Conservation (phyloP, 2,888 invertebrate species). For the Oxyscelio sp. region DNA sequence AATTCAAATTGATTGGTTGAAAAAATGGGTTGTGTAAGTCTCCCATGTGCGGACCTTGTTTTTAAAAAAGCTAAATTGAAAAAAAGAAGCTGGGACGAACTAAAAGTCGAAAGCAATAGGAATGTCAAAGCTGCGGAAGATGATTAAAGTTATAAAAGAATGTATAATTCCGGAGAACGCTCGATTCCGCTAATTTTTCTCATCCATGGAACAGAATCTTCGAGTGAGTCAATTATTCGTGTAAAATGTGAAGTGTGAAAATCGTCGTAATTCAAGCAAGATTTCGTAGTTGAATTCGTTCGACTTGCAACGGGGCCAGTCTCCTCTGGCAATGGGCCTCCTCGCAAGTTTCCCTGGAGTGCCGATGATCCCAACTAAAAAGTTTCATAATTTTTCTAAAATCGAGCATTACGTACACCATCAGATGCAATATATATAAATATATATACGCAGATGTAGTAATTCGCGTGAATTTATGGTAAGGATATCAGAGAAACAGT, state of each 20-base stretch:
- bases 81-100: too few species aligned
- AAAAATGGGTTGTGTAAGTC: too few species aligned
- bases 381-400: conserved; percentile 6
- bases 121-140: conserved; percentile 36
- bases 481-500: conserved; percentile 41
- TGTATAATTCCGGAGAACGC: not conserved
- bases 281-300: conserved; percentile 29
- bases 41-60: too few species aligned
- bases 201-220: conserved; percentile 47
- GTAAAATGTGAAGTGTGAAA: conserved; percentile 24
- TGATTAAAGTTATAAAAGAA: conserved; percentile 23
- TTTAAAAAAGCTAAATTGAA: too few species aligned
- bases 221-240: conserved; percentile 67
- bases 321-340: not conserved
- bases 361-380: not conserved
- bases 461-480: conserved; percentile 47
- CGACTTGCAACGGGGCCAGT: conserved; percentile 3
- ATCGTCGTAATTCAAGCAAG: conserved; percentile 32
- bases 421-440: conserved; percentile 59
- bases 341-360: not conserved
- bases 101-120: too few species aligned
- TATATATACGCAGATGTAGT: conserved; percentile 49
- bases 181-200: conserved; percentile 4
- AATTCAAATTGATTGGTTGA: too few species aligned
- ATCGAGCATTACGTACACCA: conserved; percentile 43